Conservation (phyloP, 2,113 vertebrate genomes). For the Rhegmatorhina hoffmannsi region DNA sequence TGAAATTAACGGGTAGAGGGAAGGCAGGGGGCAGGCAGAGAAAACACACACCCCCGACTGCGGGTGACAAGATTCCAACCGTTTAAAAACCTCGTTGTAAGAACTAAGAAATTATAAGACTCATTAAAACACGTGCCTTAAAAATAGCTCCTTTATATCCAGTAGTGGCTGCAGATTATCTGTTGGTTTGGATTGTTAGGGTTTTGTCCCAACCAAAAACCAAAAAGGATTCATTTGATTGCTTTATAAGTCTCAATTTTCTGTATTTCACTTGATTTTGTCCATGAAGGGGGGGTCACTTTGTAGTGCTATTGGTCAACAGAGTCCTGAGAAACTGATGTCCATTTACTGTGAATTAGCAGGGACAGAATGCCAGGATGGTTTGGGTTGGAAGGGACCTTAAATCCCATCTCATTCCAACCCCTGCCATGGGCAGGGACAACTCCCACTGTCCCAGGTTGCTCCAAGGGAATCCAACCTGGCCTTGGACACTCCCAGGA, state of each 20-base stretch:
- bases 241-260: background rate
- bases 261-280: background rate
- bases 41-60: background rate
- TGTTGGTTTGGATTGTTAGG: background rate
- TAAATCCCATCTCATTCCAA: background rate
- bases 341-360: background rate
- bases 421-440: background rate
- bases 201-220: background rate
- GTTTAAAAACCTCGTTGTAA: background rate
- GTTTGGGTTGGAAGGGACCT: background rate
- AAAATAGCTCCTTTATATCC: background rate
- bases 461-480: rapidly evolving
- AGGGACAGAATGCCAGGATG: background rate
- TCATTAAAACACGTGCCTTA: rapidly evolving
- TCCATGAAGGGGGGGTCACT: background rate
- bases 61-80: background rate
- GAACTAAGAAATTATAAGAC: background rate
- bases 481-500: background rate
- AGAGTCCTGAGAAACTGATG: background rate
- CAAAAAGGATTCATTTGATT: background rate
- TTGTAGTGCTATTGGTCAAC: background rate
- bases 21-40: background rate
- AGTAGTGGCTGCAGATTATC: background rate
- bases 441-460: rapidly evolving
- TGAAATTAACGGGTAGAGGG: background rate